Base-by-base conservation (phyloP, 2,888 invertebrate genomes). In the Agriotes lineatus region DNA sequence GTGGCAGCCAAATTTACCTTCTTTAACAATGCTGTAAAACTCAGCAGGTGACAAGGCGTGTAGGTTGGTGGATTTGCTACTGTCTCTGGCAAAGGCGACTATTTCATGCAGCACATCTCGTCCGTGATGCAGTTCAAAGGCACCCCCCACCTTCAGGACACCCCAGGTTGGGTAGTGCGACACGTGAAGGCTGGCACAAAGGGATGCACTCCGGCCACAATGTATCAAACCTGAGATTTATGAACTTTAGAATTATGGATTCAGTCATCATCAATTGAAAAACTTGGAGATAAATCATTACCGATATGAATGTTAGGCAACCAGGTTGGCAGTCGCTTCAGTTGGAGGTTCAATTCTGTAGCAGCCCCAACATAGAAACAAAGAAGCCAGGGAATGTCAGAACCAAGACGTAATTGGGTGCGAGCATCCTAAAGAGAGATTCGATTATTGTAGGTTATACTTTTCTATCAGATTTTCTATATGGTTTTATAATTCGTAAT, bases 81-180 rank as follows among this genome's bases (percentile, higher is more conserved):
- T 88, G 76, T 90, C 91, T 66, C 86, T 84, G 9, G 90, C 90
- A 83, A 93, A 93, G n/a, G 87, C 86, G 0, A 87, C 86, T 48
- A 89, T 81, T 75, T 88, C 87, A 72, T 87, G 85, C 0, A 89
- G 85, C 7, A 86, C 86, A 67, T 85, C 85, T 72, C 89, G 83
- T 76, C 92, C 92, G 80, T 91, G 90, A 81, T 90, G 88, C 10
- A 91, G 85, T 79, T 95, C 94, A 82, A 92, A 91, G 0, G 90
- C 92, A 1, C 94, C 94, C 18, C 90, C 90, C 0, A 85, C 83
- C 81, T 95, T 95, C 73, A 95, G 85, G 4, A 93, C 86, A 10
- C 89, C 91, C 88, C 94, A 93, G 12, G 89, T 86, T 0, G 94
- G 94, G 74, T 88, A 85, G 2, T 85, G 81, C 3, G 85, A 85